Conservation (phyloP, 2,888 invertebrate species). For the Cantharis nigra region DNA sequence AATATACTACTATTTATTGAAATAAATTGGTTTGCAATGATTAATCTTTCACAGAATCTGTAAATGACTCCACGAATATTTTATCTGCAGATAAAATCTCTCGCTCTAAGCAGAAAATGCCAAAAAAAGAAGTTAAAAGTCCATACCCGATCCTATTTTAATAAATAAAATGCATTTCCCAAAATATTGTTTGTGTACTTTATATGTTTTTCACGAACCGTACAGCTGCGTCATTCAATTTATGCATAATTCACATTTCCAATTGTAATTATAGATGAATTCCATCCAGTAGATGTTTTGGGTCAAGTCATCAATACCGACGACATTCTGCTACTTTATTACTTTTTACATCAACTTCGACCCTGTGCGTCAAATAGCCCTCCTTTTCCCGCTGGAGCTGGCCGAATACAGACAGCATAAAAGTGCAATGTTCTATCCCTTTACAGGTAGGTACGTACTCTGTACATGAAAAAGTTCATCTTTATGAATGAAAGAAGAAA, state of each 20-base stretch:
- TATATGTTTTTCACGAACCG: no score
- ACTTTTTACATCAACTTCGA: no score
- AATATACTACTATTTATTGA: no score
- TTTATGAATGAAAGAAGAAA: no score
- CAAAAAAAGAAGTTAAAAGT: no score
- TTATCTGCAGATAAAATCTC: neutral
- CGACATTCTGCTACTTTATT: neutral
- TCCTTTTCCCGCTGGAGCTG: neutral
- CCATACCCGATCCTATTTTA: no score
- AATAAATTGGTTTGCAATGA: no score
- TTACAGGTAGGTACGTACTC: no score
- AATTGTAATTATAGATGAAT: neutral
- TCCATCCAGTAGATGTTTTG: neutral
- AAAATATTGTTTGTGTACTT: neutral
- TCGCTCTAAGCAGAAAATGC: no score
- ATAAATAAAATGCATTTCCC: no score
- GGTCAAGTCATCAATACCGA: neutral
- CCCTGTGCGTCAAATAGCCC: neutral
- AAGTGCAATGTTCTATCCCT: neutral
- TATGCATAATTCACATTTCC: neutral
- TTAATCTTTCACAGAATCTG: no score
- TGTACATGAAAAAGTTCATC: no score
- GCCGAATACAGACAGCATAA: neutral
- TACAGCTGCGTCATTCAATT: neutral
- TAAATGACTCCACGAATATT: neutral